phyloP scores from a whole-genome alignment of 2,888 invertebrate genomes.

The Cephus runcator region DNA sequence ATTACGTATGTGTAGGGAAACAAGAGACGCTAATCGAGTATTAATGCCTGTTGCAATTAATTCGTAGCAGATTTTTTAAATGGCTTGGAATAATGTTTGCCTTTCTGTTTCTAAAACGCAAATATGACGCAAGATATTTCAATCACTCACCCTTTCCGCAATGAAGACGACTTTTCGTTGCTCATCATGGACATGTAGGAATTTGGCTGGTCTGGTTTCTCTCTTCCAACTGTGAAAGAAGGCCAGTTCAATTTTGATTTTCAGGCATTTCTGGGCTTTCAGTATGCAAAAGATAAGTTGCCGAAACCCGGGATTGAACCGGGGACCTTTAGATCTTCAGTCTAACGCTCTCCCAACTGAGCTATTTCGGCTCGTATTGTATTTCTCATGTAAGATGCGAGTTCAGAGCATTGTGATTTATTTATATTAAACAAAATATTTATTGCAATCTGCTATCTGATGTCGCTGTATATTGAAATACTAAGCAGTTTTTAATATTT shows the following conservation, averaged over 20 bases:
- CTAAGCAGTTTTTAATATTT: neutral
- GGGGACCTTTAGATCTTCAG: conserved; percentile 80
- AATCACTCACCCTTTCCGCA: neutral
- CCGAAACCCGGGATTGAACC: conserved; percentile 79
- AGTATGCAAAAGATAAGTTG: conserved; percentile 58
- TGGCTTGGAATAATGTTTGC: neutral
- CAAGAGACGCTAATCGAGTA: neutral
- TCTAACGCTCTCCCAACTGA: conserved; percentile 76
- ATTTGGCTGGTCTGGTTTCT: neutral
- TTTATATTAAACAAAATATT: neutral
- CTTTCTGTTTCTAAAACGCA: neutral
- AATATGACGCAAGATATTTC: neutral
- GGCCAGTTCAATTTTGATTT: neutral
- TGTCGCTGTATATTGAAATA: neutral
- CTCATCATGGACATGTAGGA: neutral
- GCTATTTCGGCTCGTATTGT: conserved; percentile 70
- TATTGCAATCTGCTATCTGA: neutral
- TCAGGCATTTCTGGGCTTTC: neutral
- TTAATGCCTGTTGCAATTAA: neutral
- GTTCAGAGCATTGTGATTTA: neutral
- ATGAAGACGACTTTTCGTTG: neutral
- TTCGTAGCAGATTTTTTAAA: neutral
- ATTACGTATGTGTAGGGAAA: neutral
- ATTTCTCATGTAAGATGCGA: neutral
- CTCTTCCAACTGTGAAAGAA: neutral